These are phyloP conservation scores for Zosterops lateralis DNA, from an alignment of 2,113 vertebrate species.

Conservation along the genomic window DNA sequence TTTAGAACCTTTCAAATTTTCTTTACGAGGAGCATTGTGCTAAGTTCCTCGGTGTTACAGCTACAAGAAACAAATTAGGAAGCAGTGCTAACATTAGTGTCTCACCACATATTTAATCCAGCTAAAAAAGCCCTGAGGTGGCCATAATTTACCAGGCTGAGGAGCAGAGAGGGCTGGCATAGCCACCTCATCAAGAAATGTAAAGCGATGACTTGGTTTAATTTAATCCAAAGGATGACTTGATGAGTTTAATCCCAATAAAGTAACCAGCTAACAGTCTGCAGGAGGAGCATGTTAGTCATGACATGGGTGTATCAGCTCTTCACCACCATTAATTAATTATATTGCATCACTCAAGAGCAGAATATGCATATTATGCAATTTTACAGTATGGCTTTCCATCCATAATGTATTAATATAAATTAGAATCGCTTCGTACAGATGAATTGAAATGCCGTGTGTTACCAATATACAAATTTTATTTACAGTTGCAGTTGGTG, in stretches of 20 bases:
- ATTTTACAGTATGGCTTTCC: slow-evolving; percentile 22
- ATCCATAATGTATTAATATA: slow-evolving; percentile 5
- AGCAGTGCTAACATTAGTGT: slow-evolving; percentile 42
- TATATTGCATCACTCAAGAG: not conserved
- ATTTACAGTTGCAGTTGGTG: slow-evolving; percentile 18
- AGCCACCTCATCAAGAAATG: slow-evolving; percentile 34
- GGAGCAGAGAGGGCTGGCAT: slow-evolving; percentile 31
- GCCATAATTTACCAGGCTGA: slow-evolving; percentile 7
- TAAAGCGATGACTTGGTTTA: not conserved
- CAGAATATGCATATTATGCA: not conserved
- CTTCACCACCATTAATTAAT: not conserved
- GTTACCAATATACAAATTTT: slow-evolving; percentile 23
- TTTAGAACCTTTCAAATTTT: not conserved
- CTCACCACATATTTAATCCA: slow-evolving; percentile 65
- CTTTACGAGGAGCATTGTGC: not conserved
- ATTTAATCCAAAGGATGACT: not conserved
- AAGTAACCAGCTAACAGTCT: slow-evolving; percentile 8
- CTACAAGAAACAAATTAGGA: slow-evolving; percentile 19
- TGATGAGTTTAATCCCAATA: slow-evolving; percentile 1
- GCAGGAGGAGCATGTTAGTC: not conserved
- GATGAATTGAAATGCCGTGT: not conserved
- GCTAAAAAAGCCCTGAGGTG: slow-evolving; percentile 43
- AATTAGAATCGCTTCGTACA: not conserved
- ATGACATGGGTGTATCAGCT: not conserved
- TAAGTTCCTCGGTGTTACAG: not conserved